Conservation (phyloP, 2,888 invertebrate genomes). For the Hydrotaea diabolus region DNA sequence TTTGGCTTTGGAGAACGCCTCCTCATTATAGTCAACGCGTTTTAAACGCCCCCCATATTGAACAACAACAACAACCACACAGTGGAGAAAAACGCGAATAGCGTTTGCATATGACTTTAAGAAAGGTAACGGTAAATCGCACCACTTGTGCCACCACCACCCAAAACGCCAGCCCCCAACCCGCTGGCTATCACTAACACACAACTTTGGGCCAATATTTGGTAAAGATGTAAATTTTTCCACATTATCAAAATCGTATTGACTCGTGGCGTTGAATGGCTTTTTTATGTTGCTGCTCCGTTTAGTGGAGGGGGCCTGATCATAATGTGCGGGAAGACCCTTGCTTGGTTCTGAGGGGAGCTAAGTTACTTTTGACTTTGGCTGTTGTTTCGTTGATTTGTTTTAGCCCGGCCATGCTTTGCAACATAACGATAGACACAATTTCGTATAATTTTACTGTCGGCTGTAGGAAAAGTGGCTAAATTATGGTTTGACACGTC, state of each 20-base stretch:
- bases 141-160: slow-evolving; percentile 3
- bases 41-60: slow-evolving; percentile 71
- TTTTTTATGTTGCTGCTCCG: background rate
- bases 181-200: background rate
- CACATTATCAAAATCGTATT: slow-evolving; percentile 73
- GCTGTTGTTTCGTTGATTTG: slow-evolving; percentile 20
- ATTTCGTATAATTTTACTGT: background rate
- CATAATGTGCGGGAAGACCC: slow-evolving; percentile 7
- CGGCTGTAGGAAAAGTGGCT: slow-evolving; percentile 41
- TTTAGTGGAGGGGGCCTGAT: background rate
- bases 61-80: slow-evolving; percentile 23
- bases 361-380: background rate
- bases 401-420: background rate
- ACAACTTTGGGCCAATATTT: slow-evolving; percentile 26
- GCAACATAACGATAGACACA: slow-evolving; percentile 22
- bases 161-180: slow-evolving; percentile 9
- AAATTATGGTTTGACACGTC: slow-evolving; percentile 69
- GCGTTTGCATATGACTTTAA: slow-evolving; percentile 20
- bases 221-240: slow-evolving; percentile 41
- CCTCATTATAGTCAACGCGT: slow-evolving; percentile 78
- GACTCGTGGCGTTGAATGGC: slow-evolving; percentile 50
- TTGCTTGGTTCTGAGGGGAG: background rate
- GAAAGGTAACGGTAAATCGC: slow-evolving; percentile 55
- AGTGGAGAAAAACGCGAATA: slow-evolving; percentile 16
- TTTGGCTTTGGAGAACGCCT: slow-evolving; percentile 74